Percentiles rank a stretch among this genome's conserved stretches.
Evolutionary conservation across 2,888 invertebrate species (phyloP).

Genomic region (Ochropleura leucogaster): DNA sequence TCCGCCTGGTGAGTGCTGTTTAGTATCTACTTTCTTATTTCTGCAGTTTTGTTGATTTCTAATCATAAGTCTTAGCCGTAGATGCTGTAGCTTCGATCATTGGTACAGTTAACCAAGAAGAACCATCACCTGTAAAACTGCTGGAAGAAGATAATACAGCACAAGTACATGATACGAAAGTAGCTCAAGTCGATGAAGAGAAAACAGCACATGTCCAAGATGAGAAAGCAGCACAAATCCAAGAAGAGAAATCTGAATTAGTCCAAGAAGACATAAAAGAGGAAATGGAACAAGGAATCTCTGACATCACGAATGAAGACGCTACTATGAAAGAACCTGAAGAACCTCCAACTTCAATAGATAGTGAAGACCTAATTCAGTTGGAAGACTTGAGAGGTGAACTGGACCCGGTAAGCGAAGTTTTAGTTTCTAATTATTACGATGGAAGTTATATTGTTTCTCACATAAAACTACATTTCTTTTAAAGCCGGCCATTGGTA

Average conservation of each 20-base stretch:
- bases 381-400: slow-evolving; percentile 67
- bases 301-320: slow-evolving; percentile 6
- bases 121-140: slow-evolving; percentile 4
- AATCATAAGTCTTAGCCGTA: slow-evolving; percentile 30
- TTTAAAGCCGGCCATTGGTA: slow-evolving; percentile 50
- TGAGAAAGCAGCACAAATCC: background rate
- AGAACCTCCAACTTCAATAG: slow-evolving; percentile 1
- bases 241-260: background rate
- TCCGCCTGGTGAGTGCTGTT: slow-evolving; percentile 77
- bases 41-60: background rate
- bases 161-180: slow-evolving; percentile 20
- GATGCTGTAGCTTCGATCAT: slow-evolving; percentile 87
- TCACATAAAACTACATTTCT: slow-evolving; percentile 16
- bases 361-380: slow-evolving; percentile 65
- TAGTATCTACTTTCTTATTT: slow-evolving; percentile 9
- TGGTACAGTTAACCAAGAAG: slow-evolving; percentile 73
- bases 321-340: slow-evolving; percentile 18
- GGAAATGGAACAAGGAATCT: slow-evolving; percentile 16
- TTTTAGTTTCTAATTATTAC: slow-evolving; percentile 1
- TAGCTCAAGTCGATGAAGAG: background rate
- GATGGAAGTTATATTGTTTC: background rate
- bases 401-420: slow-evolving; percentile 71
- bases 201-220: background rate
- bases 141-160: slow-evolving; percentile 42
- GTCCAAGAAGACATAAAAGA: slow-evolving; percentile 36